Percentiles rank a stretch among this genome's conserved stretches.
Evolutionary conservation across 2,888 invertebrate species (phyloP).

Genomic region (Schrankia costaestrigalis): DNA sequence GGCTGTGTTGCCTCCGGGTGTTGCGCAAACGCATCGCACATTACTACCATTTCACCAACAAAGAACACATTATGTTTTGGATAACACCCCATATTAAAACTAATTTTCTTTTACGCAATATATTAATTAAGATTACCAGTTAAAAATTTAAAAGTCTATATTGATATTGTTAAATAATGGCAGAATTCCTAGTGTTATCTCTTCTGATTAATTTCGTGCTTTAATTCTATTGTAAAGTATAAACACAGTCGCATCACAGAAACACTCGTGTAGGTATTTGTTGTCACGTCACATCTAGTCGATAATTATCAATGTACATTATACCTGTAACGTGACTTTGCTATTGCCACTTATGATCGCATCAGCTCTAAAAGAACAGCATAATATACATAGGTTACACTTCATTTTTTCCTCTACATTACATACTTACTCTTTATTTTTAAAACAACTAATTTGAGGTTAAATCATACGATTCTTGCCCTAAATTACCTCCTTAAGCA

Average conservation of each 20-base stretch:
- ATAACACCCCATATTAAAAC: slow-evolving; percentile 18
- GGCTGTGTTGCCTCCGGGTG: slow-evolving; percentile 72
- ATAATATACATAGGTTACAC: not conserved
- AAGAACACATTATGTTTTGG: slow-evolving; percentile 33
- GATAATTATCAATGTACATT: slow-evolving; percentile 22
- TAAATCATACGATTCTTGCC: slow-evolving; percentile 15
- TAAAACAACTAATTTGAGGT: not conserved
- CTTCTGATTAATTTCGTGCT: not conserved
- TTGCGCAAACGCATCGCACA: slow-evolving; percentile 58
- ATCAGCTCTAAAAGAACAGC: slow-evolving; percentile 12
- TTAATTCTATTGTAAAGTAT: not conserved
- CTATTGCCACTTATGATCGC: slow-evolving; percentile 16
- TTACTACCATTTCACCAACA: slow-evolving; percentile 40
- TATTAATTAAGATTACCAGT: slow-evolving; percentile 4
- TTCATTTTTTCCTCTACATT: not conserved
- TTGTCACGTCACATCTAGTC: slow-evolving; percentile 21
- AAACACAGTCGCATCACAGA: too few species aligned
- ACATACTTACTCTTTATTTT: not conserved
- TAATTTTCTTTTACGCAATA: slow-evolving; percentile 18
- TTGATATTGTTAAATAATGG: not conserved
- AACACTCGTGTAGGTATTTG: too few species aligned
- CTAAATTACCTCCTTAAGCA: too few species aligned
- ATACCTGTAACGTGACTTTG: slow-evolving; percentile 25
- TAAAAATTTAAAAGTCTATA: not conserved
- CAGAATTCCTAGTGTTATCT: too few species aligned